A percentile compares a stretch with the other conserved stretches of the same genome.
Evolutionary conservation across 2,888 invertebrate genomes (phyloP).

Genomic region (Tiphia femorata): DNA sequence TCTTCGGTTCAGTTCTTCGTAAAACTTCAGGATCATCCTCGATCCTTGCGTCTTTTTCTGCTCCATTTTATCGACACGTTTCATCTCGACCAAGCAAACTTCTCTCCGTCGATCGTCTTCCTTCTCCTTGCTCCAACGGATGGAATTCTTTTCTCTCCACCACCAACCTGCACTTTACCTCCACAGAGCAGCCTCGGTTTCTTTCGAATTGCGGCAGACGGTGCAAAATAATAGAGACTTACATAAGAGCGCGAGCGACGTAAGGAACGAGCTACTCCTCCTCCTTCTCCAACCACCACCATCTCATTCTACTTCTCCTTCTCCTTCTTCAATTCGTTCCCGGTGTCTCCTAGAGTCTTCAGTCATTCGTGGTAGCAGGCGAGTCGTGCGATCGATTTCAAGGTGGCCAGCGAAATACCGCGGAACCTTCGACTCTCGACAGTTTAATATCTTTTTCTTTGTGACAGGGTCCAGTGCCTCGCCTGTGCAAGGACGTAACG

Average conservation of each 20-base stretch:
- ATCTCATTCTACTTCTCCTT: too few species aligned
- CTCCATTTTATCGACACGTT: too few species aligned
- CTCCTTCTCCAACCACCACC: too few species aligned
- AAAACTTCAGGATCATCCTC: too few species aligned
- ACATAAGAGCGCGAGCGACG: slow-evolving; percentile 47
- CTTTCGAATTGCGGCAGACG: slow-evolving; percentile 50
- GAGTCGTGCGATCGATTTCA: slow-evolving; percentile 38
- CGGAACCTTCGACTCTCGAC: too few species aligned
- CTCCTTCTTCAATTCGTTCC: too few species aligned
- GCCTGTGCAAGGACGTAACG: too few species aligned
- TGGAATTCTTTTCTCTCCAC: background rate
- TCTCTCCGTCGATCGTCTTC: background rate
- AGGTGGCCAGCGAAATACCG: slow-evolving; percentile 31
- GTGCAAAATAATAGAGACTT: slow-evolving; percentile 59
- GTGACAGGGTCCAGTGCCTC: too few species aligned
- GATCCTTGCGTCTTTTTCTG: background rate
- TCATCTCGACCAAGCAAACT: too few species aligned
- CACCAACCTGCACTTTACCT: slow-evolving; percentile 8
- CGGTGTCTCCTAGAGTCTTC: slow-evolving; percentile 14
- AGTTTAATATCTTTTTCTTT: too few species aligned
- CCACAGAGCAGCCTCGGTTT: slow-evolving; percentile 42
- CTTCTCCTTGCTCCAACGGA: background rate
- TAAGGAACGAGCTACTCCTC: slow-evolving; percentile 14
- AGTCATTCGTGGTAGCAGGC: slow-evolving; percentile 14
- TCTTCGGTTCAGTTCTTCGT: too few species aligned